Base-by-base conservation (phyloP, 2,797 vertebrate species). In the Hozukius guyotensis region DNA sequence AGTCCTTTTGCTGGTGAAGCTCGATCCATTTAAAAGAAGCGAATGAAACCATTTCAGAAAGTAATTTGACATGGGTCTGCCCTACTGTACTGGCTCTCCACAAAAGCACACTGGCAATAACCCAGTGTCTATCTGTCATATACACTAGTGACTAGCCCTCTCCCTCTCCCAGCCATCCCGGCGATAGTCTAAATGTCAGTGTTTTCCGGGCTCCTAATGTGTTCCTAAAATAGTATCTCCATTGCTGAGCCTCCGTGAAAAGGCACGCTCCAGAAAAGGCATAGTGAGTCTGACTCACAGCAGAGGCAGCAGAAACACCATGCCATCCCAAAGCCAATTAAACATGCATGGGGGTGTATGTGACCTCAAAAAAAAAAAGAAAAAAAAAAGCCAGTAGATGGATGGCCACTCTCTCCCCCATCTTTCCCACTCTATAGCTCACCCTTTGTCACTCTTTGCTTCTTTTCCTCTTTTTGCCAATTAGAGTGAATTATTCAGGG, bases 161-260 rank as follows among this genome's bases (percentile, higher is more conserved):
- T 87, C 68, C 71, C 77, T 82, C 82, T 85, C 77, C 72, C 77
- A 79, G 77, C 87, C 85, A 71, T 82, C 63, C 68, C 71, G 5
- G 83, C 81, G 36, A 90, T 89, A 79, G 87, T 92, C 85, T 93
- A 93, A 93, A 94, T 93, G 90, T 94, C 93, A 94, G 81, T 91
- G 87, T 93, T 95, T 93, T 91, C 90, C 87, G 69, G 78, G 86
- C 87, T 89, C 82, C 88, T 89, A 92, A 95, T 92, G 87, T 81
- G 87, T 84, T 93, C 92, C 85, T 53, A 90, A 94, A 95, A 95
- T 95, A 94, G 92, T 69, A 82, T 82, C 87, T 83, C 81, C 87
- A 89, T 89, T 46, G 86, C 91, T 87, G 87, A 90, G 90, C 72
- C 86, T 84, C 81, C 18, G 24, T 87, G 81, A 91, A 91, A 90